Evolutionary conservation across 2,113 vertebrate genomes (phyloP), one percentile per base, ranked within the genome.

Genomic region (Stictonetta naevosa): DNA sequence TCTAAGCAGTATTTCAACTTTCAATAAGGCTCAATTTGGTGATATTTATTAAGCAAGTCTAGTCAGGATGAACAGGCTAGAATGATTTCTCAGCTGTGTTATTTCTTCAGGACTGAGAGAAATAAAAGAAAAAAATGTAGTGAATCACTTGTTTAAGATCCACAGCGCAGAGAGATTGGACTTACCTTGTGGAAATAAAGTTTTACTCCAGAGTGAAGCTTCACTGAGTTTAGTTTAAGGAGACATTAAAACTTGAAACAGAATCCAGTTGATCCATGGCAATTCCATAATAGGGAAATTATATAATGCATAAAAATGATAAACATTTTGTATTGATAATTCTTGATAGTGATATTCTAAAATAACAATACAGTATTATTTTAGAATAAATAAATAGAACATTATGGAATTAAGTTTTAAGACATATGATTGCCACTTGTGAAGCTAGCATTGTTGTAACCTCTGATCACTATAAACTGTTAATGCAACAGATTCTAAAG

Each of bases 241-340:
- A 83, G 20, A 28, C 40, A 26, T 63, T 77, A 72, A 91, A 75
- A 81, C 8, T 63, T 78, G 44, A 83, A 84, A 78, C 55, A 21
- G 13, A 63, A 78, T 25, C 66, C 12, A 88, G 19, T 63, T 79
- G 17, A 84, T 92, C 62, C 83, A 95, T 76, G 94, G 56, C 38
- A 88, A 59, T 86, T 96, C 66, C 22, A 13, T 82, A 79, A 59
- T 81, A 97, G 31, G 82, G 67, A 96, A 95, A 96, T 95, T 71
- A 28, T 90, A 36, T 77, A 83, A 90, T 91, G 88, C 42, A 63
- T 91, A 84, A 94, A 96, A 97, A 92, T 36, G 80, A 79, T 59
- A 67, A 68, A 21, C 3, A 31, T 53, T 69, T 75, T 84, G 4
- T 67, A 55, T 18, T 72, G 19, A 31, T 89, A 82, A 82, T 52